Evolutionary conservation across 2,113 vertebrate species (phyloP), one percentile per base, ranked within the genome.

Genomic region (Myotis yumanensis): DNA sequence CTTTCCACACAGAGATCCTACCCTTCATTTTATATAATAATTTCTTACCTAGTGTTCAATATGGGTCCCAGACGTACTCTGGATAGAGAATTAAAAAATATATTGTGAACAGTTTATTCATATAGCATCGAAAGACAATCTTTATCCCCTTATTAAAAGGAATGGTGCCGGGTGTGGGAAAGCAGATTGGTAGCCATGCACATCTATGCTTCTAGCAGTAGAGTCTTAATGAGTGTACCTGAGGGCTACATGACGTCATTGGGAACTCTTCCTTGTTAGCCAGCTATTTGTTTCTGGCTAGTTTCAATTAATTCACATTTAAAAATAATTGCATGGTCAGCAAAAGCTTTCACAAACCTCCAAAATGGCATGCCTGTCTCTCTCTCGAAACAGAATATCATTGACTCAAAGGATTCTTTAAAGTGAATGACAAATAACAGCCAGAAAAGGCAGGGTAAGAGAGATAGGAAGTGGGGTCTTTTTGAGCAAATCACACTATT

Each of bases 311-410:
- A 82, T 10, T 12, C 2, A 11, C 12, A 68, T 95, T 95, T 95
- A 30, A 32, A 93, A 93, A 80, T 73, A 86, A 40, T 80, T 62
- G 40, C n/a, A 76, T 54, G 15, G 43, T 69, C 20, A 80, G 35
- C 37, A 90, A 86, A 84, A 93, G 18, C 16, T 94, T 92, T 69
- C n/a, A 28, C 64, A 91, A 64, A 18, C 10, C 14, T 93, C 80
- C 71, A 77, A 82, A 51, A 66, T 79, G 54, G 30, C 35, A 80
- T 93, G 73, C 79, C 32, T 88, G 7, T 54, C 11, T 91, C 73
- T 91, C 73, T 46, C 32, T 85, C 54, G 85, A 92, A 90, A 48
- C 46, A 76, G n/a, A 89, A 40, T 0, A 83, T 72, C 20, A 32
- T 32, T 46, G 73, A 86, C 48, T 10, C 69, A 84, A 93, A 57